Conservation (phyloP, 2,113 vertebrate species). For the Pavo muticus region DNA sequence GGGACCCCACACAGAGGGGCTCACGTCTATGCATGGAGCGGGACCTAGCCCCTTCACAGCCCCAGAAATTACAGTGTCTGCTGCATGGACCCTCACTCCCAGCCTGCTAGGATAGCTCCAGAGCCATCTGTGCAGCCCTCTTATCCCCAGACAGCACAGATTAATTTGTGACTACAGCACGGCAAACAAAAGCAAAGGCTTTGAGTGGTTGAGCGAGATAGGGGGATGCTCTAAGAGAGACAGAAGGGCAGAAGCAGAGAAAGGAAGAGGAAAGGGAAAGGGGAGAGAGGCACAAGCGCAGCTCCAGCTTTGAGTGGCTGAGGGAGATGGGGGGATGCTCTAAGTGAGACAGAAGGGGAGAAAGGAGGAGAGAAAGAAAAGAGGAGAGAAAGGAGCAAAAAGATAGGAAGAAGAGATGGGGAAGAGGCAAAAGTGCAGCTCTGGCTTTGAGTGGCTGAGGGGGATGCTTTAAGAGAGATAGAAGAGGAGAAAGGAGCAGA, state of each 20-base stretch:
- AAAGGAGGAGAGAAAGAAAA: too few relatives aligned
- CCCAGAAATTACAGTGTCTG: too few relatives aligned
- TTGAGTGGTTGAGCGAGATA: not conserved
- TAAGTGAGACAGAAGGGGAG: too few relatives aligned
- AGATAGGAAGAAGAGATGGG: too few relatives aligned
- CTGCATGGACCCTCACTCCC: not conserved
- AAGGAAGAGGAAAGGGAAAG: not conserved
- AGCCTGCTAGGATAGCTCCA: not conserved
- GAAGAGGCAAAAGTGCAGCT: not conserved
- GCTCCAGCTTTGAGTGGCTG: not conserved
- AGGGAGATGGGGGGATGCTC: too few relatives aligned
- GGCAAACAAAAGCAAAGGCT: not conserved
- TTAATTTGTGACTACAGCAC: slow-evolving; percentile 48
- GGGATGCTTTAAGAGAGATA: too few relatives aligned
- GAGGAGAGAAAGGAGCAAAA: not conserved
- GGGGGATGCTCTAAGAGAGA: not conserved
- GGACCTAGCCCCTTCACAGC: not conserved
- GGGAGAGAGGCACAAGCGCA: not conserved
- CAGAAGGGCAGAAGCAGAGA: too few relatives aligned
- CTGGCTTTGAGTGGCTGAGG: too few relatives aligned
- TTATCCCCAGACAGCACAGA: slow-evolving; percentile 53
- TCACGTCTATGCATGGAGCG: not conserved
- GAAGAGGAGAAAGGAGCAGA: not conserved
- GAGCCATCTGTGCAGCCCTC: slow-evolving; percentile 53
- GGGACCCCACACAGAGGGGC: not conserved